These are phyloP conservation scores for Clepsis dumicolana DNA, from an alignment of 2,888 invertebrate genomes.

Conservation along the genomic window DNA sequence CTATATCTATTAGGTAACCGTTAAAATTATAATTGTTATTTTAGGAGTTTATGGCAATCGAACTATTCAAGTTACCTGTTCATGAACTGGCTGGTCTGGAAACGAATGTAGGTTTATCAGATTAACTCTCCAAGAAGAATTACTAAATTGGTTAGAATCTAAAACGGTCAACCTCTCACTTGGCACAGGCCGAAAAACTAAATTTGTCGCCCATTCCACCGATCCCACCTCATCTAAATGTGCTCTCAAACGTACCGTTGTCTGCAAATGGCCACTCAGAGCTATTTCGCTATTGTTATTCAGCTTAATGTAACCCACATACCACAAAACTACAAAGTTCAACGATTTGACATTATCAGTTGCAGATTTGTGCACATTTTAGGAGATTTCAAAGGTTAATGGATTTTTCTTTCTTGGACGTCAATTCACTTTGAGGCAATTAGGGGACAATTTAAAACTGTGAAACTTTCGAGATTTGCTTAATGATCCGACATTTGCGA, in stretches of 20 bases:
- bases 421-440: slow-evolving; percentile 3
- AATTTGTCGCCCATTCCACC: slow-evolving; percentile 30
- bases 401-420: background rate
- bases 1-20: too few relatives aligned
- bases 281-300: slow-evolving; percentile 29
- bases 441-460: background rate
- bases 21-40: too few relatives aligned
- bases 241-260: slow-evolving; percentile 22
- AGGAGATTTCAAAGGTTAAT: background rate
- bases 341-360: background rate
- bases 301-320: slow-evolving; percentile 16
- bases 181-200: slow-evolving; percentile 26
- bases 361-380: background rate
- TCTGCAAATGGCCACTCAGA: slow-evolving; percentile 27
- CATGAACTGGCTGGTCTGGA: too few relatives aligned
- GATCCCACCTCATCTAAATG: slow-evolving; percentile 21
- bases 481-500: slow-evolving; percentile 50
- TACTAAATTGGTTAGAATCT: background rate
- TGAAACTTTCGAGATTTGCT: slow-evolving; percentile 17
- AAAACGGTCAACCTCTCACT: slow-evolving; percentile 31
- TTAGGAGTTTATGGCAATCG: too few relatives aligned
- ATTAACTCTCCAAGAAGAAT: too few relatives aligned
- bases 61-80: too few relatives aligned
- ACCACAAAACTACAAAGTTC: background rate
- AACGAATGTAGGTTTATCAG: too few relatives aligned